A percentile compares a stretch with the other conserved stretches of the same genome.
These are phyloP conservation scores for Charadrius vociferus DNA, from an alignment of 2,113 vertebrate species.

Conservation along the genomic window DNA sequence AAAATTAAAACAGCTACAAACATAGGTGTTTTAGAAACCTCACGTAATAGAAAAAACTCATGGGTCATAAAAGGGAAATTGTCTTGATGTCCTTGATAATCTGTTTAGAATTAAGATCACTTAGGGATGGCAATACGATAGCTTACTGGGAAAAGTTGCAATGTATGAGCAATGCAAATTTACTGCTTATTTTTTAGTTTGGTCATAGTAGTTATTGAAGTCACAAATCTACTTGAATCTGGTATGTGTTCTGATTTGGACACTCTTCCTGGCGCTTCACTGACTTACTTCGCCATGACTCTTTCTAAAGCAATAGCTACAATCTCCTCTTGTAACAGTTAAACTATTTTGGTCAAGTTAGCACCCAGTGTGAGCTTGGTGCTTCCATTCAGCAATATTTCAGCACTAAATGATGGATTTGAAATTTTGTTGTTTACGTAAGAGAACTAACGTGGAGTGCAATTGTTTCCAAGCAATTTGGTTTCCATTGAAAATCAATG, in stretches of 20 bases:
- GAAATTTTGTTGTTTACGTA: not conserved
- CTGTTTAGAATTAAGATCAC: not conserved
- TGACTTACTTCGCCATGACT: not conserved
- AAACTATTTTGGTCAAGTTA: not conserved
- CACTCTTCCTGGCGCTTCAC: not conserved
- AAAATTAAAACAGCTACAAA: not conserved
- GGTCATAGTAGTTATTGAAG: not conserved
- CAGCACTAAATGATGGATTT: not conserved
- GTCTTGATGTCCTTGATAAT: not conserved
- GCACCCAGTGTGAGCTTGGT: not conserved
- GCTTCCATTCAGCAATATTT: not conserved
- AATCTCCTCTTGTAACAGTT: not conserved
- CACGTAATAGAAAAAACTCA: not conserved
- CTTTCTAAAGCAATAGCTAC: not conserved
- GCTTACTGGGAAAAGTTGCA: not conserved
- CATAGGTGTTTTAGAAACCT: not conserved
- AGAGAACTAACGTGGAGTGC: not conserved
- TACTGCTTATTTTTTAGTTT: not conserved
- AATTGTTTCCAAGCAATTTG: conserved; percentile 39
- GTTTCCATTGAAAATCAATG: conserved; percentile 51
- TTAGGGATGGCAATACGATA: not conserved
- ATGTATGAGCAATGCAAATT: not conserved
- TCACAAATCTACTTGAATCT: not conserved
- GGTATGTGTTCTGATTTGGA: not conserved
- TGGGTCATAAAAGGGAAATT: not conserved